Evolutionary conservation across 35 echinoderm and acorn worm genomes (phyloP).

Genomic region (Hemicentrotus pulcherrimus): DNA sequence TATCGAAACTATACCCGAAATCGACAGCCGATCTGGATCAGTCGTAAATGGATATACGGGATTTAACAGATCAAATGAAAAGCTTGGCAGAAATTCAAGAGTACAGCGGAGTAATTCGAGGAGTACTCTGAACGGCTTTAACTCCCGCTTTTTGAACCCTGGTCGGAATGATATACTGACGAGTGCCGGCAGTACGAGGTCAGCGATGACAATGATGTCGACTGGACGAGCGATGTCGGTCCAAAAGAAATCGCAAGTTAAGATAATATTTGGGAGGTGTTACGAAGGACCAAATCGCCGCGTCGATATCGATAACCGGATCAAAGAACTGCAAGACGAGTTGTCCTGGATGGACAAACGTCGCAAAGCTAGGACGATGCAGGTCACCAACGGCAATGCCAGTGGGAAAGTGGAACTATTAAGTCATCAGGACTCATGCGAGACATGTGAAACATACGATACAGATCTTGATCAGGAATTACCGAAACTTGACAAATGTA

Average conservation of each 20-base stretch:
- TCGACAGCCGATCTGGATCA: slow-evolving; percentile 21
- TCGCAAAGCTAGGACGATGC: neutral
- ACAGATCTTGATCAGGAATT: neutral
- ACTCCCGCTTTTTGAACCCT: slow-evolving; percentile 8
- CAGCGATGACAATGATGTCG: slow-evolving; percentile 25
- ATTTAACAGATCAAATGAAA: neutral
- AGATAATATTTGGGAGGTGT: slow-evolving; percentile 38
- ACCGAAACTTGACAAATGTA: neutral
- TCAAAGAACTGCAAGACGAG: slow-evolving; percentile 21
- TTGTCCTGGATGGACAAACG: slow-evolving; percentile 39
- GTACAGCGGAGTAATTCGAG: neutral
- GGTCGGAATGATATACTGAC: neutral
- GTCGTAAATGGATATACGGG: slow-evolving; percentile 16
- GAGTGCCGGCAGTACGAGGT: slow-evolving; percentile 34
- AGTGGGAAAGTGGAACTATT: neutral
- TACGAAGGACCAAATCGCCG: slow-evolving; percentile 45
- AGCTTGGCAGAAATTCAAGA: neutral
- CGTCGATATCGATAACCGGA: slow-evolving; percentile 37
- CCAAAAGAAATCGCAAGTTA: neutral
- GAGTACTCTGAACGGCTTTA: slow-evolving; percentile 5
- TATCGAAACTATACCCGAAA: slow-evolving; percentile 32
- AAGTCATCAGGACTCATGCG: neutral
- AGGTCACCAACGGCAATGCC: neutral
- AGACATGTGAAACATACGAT: neutral
- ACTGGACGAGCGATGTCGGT: slow-evolving; percentile 13